Conservation (phyloP, 2,113 vertebrate species). For the Ptilorrhoa leucosticta region DNA sequence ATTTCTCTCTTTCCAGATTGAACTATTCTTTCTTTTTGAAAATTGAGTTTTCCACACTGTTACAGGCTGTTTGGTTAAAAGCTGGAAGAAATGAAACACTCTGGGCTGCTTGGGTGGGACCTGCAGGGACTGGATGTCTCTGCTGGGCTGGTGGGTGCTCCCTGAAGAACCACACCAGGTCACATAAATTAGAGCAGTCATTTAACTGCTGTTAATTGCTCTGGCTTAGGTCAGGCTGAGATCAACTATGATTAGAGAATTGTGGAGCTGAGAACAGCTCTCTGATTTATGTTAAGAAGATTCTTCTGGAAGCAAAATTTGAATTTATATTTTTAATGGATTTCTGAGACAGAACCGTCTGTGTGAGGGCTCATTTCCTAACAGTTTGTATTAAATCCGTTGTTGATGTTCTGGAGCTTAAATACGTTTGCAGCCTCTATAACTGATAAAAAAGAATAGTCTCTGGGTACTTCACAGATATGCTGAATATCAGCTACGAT, state of each 20-base stretch:
- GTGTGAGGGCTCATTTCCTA: not conserved
- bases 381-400: not conserved
- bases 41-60: not conserved
- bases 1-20: not conserved
- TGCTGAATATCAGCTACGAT: not conserved
- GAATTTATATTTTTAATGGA: not conserved
- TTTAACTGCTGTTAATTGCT: not conserved
- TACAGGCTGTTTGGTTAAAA: not conserved
- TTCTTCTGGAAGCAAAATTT: not conserved
- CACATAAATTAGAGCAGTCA: not conserved
- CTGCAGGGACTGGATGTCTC: not conserved
- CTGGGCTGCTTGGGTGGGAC: not conserved
- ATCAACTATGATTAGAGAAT: not conserved
- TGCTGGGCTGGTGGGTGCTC: not conserved
- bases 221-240: not conserved
- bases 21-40: not conserved
- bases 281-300: not conserved
- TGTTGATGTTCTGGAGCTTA: not conserved
- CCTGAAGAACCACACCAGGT: not conserved
- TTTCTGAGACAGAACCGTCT: not conserved
- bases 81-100: not conserved
- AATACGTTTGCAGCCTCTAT: not conserved
- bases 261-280: not conserved
- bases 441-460: not conserved
- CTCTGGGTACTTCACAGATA: not conserved